These are phyloP conservation scores for Neelides sp. DNA, from an alignment of 1,140 invertebrate genomes.

Conservation along the genomic window DNA sequence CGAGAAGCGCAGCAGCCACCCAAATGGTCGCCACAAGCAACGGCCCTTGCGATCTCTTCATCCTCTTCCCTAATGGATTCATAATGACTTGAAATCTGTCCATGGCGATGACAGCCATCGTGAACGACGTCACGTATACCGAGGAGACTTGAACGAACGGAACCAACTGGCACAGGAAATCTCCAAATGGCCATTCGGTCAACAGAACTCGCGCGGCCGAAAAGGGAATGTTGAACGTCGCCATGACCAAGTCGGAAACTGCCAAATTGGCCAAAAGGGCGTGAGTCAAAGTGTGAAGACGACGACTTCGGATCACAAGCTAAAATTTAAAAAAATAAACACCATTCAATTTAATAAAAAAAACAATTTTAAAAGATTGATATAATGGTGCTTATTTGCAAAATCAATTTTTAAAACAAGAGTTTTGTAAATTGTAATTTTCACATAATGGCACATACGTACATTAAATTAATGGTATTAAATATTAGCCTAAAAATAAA, in stretches of 20 bases:
- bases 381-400: not conserved
- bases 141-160: slow-evolving; percentile 41
- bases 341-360: not conserved
- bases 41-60: slow-evolving; percentile 35
- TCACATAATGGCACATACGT: too few species aligned
- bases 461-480: too few species aligned
- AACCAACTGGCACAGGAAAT: slow-evolving; percentile 39
- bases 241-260: slow-evolving; percentile 35
- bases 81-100: slow-evolving; percentile 43
- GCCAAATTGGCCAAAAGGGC: slow-evolving; percentile 35
- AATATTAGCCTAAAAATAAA: too few species aligned
- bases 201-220: slow-evolving; percentile 33
- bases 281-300: slow-evolving; percentile 35
- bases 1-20: slow-evolving; percentile 38
- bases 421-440: not conserved
- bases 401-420: not conserved
- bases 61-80: slow-evolving; percentile 38
- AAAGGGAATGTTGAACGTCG: slow-evolving; percentile 38
- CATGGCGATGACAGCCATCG: slow-evolving; percentile 42
- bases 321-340: slow-evolving; percentile 18
- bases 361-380: not conserved
- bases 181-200: slow-evolving; percentile 40
- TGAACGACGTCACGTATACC: slow-evolving; percentile 44
- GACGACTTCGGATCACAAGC: slow-evolving; percentile 33
- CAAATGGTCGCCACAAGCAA: slow-evolving; percentile 39